Evolutionary conservation across 2,888 invertebrate genomes (phyloP), one percentile per base, ranked within the genome.

Genomic region (Charanyca ferruginea): DNA sequence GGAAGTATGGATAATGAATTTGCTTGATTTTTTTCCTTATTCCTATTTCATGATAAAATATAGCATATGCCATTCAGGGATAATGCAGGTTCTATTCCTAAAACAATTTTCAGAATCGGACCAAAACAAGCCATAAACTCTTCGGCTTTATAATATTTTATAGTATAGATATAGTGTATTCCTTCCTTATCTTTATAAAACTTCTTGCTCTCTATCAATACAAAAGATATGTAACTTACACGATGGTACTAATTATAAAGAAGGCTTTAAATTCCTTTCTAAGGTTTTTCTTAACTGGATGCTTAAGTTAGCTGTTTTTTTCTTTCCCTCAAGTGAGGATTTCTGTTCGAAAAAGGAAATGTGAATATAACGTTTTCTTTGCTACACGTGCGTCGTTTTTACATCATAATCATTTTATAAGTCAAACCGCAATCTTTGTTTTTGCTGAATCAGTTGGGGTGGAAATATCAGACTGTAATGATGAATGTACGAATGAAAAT

Each of bases 391-490:
- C 62, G 57, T 62, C 70, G 55, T 73, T 77, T 77, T 66, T 53
- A 76, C 61, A 78, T 82, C 74, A 73, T 77, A 73, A 73, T 76
- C 76, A 79, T 74, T 72, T 69, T 74, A 69, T 79, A 73, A 85
- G 73, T 63, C 69, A 76, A 73, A 44, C 41, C 45, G 23, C 76
- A 75, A 83, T 84, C 72, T 78, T 81, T 85, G 78, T 84, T 84
- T 86, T 80, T 81, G 87, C 87, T 87, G 87, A 87, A 78, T 88
- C 85, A 87, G 84, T 78, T 80, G 70, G 83, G 86, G 83, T 83
- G 75, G 73, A 58, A 58, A 73, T 62, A 66, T 77, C 55, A 41
- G 63, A 48, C n/a, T 54, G 28, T 68, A 60, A 67, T 57, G 58
- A 69, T 53, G 49, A 64, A 57, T 61, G 58, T 38, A 51, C 61